A percentile compares a stretch with the other conserved stretches of the same genome.
Conservation (phyloP, 2,888 invertebrate genomes). For the Euplagia quadripunctaria region DNA sequence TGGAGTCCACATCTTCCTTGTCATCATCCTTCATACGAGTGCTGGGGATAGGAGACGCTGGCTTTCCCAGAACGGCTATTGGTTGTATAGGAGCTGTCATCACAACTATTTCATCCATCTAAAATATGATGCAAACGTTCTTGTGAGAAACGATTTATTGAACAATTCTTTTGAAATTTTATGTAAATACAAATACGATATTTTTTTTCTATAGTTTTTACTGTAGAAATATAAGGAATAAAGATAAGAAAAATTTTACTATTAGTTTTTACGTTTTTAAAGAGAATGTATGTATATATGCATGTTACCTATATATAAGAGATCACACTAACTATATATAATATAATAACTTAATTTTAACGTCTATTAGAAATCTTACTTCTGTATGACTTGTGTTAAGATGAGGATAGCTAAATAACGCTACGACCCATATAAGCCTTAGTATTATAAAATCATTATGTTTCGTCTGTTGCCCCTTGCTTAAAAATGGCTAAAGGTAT, state of each 20-base stretch:
- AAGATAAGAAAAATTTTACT: background rate
- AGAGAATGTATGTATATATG: too few relatives aligned
- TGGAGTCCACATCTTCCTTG: conserved; percentile 67
- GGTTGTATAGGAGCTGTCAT: conserved; percentile 55
- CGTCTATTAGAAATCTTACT: too few relatives aligned
- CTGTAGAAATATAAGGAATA: background rate
- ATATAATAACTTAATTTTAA: too few relatives aligned
- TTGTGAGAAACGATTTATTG: background rate
- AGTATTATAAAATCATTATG: too few relatives aligned
- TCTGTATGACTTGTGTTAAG: too few relatives aligned
- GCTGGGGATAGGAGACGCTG: conserved; percentile 33
- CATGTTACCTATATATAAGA: too few relatives aligned
- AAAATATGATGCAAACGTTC: background rate
- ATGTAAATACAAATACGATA: background rate
- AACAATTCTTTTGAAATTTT: background rate
- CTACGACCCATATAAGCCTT: too few relatives aligned
- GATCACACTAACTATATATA: too few relatives aligned
- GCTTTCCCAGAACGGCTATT: conserved; percentile 55
- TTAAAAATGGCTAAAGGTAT: background rate
- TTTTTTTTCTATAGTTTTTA: background rate
- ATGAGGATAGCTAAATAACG: too few relatives aligned
- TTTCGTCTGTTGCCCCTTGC: too few relatives aligned
- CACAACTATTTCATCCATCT: conserved; percentile 54
- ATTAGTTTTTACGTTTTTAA: too few relatives aligned
- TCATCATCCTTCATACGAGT: conserved; percentile 31